Conservation (phyloP, 2,797 vertebrate genomes). For the Tamandua tetradactyla region DNA sequence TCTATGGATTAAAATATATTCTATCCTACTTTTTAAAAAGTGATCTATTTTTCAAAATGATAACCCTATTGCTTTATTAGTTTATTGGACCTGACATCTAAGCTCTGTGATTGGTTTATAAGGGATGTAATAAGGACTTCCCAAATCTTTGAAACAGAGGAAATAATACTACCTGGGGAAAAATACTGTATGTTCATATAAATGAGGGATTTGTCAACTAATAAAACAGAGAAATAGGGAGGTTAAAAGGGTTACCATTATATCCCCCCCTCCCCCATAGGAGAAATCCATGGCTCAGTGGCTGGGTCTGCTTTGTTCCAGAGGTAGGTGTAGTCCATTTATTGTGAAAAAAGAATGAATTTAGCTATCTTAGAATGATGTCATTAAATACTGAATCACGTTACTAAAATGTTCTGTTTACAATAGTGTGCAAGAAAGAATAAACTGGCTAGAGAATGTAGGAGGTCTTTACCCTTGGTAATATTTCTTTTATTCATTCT, state of each 20-base stretch:
- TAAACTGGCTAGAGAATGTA: slow-evolving; percentile 33
- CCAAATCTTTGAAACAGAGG: background rate
- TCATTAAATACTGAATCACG: background rate
- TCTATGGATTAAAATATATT: background rate
- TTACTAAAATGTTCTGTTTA: background rate
- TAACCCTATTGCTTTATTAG: background rate
- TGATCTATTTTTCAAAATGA: background rate
- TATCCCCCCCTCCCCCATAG: background rate
- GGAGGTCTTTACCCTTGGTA: background rate
- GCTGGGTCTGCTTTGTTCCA: background rate
- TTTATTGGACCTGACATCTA: background rate
- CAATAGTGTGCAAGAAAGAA: slow-evolving; percentile 20
- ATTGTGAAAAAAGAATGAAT: background rate
- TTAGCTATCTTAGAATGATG: background rate
- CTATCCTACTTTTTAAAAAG: background rate
- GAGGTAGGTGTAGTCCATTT: background rate
- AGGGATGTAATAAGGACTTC: background rate
- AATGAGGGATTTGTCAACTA: background rate
- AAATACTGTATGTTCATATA: background rate
- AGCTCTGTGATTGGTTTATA: background rate
- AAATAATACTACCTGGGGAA: background rate
- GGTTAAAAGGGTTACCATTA: background rate
- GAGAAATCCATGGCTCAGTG: background rate
- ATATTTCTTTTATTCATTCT: background rate
- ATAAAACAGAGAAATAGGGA: background rate